Percentiles rank a stretch among this genome's conserved stretches.
These are phyloP conservation scores for Bombyx mandarina DNA, from an alignment of 1,140 invertebrate genomes.

Conservation along the genomic window DNA sequence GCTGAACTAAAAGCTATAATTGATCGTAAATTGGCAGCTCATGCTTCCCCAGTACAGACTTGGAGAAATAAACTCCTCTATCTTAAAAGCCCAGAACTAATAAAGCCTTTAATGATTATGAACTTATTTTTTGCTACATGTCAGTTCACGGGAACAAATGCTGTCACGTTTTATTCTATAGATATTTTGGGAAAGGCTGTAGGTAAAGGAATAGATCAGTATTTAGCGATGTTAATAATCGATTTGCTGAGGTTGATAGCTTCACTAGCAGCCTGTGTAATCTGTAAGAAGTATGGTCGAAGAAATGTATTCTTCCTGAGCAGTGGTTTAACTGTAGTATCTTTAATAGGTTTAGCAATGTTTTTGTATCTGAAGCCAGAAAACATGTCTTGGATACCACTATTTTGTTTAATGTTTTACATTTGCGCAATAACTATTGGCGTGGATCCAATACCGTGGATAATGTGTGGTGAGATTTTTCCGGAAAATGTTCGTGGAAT, in stretches of 20 bases:
- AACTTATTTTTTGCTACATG: conserved; percentile 73
- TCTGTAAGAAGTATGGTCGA: conserved; percentile 73
- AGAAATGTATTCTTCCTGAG: conserved; percentile 73
- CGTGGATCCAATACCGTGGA: conserved; percentile 78
- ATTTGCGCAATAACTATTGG: conserved; percentile 73
- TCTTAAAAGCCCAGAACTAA: conserved; percentile 59
- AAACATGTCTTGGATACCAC: conserved; percentile 65
- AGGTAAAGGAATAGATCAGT: conserved; percentile 70
- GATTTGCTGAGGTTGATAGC: conserved; percentile 78
- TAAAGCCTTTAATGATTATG: conserved; percentile 74
- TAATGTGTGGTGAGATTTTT: conserved; percentile 78
- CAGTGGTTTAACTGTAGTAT: conserved; percentile 69
- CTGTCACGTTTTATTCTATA: conserved; percentile 82
- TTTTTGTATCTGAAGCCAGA: conserved; percentile 50
- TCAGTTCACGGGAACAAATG: conserved; percentile 78
- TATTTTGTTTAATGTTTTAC: conserved; percentile 71
- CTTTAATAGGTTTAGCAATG: conserved; percentile 66
- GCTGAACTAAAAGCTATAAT: conserved; percentile 65
- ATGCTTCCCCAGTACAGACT: conserved; percentile 36
- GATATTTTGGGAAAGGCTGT: conserved; percentile 73
- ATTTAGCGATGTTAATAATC: conserved; percentile 75
- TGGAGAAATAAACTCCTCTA: conserved; percentile 43
- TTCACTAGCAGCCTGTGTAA: conserved; percentile 71
- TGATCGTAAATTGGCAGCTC: conserved; percentile 48
- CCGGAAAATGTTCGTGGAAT: conserved; percentile 71